Evolutionary conservation across 2,888 invertebrate species (phyloP), one percentile per base, ranked within the genome.

Genomic region (Cremastinae sp.): DNA sequence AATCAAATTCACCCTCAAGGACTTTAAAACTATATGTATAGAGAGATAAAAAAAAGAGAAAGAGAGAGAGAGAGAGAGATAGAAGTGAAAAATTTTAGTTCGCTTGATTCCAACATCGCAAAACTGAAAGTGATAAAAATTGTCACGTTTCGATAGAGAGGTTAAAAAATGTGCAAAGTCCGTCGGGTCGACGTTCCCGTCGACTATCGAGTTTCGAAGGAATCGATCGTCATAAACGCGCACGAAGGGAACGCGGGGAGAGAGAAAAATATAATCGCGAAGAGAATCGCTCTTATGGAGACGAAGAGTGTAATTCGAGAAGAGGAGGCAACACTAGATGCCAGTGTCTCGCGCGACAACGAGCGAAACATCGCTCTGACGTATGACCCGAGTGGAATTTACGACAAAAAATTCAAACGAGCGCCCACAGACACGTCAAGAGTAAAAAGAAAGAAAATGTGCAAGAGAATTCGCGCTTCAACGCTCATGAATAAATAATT

Each of bases 231-330:
- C 28, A 28, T 28, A 28, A 28, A 28, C 28, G 28, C 28, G 28
- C 28, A 5, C 28, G 28, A 2, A 5, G 28, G 28, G 28, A 3
- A 28, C 43, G 22, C 9, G 12, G 22, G 8, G 12, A 45, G 9
- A 7, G 14, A 20, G 59, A 45, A 45, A 59, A 45, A 45, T 43
- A 43, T 43, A 20, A 45, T 58, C 41, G 34, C n/a, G 41, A n/a
- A 12, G 41, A 58, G n/a, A 58, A n/a, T 41, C 34, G 61, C 61
- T 61, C 34, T 4, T 47, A 14, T 16, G 47, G 47, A 61, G 45
- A 61, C 45, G 14, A 45, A 0, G 61, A 12, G 36, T 4, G 56
- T 41, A 20, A 61, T 16, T 28, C 58, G 47, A 47, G 45, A 61
- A 14, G 43, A 20, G 16, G 28, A 18, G 16, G 34, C 45, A 47